Percentiles rank a stretch among this genome's conserved stretches.
phyloP scores from a whole-genome alignment of 2,797 vertebrate genomes.

The Nasua narica region DNA sequence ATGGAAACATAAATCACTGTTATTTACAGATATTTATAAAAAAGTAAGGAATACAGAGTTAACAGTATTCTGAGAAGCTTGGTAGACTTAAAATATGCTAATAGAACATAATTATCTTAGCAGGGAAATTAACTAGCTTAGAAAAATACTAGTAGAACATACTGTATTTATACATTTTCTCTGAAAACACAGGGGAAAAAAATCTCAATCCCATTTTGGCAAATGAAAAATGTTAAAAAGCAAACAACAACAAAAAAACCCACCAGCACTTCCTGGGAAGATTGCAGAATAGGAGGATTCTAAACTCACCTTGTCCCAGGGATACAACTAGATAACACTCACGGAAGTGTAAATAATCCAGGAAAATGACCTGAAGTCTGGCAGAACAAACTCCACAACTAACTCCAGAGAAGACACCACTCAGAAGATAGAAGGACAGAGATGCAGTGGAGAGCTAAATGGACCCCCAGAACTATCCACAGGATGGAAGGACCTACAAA shows the following conservation, averaged over 20 bases:
- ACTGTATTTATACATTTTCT: neutral
- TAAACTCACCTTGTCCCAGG: neutral
- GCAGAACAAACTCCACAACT: neutral
- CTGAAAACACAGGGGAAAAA: neutral
- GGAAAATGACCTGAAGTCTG: neutral
- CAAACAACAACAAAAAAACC: too few species aligned
- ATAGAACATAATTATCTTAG: neutral
- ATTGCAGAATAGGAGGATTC: neutral
- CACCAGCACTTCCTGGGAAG: neutral
- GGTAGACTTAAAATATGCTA: neutral
- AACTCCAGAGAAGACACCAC: neutral
- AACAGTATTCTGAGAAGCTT: neutral
- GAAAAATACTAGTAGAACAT: neutral
- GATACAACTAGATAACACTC: neutral
- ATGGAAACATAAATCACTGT: neutral
- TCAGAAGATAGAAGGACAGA: neutral
- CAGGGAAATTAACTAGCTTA: neutral
- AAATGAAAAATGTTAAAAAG: neutral
- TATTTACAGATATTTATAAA: neutral
- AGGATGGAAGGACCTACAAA: neutral
- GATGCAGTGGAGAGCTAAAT: neutral
- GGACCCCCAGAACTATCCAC: neutral
- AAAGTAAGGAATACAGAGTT: neutral
- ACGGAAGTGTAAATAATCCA: neutral
- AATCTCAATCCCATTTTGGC: neutral